Evolutionary conservation across 2,797 vertebrate genomes (phyloP).

Genomic region (Moxostoma hubbsi): DNA sequence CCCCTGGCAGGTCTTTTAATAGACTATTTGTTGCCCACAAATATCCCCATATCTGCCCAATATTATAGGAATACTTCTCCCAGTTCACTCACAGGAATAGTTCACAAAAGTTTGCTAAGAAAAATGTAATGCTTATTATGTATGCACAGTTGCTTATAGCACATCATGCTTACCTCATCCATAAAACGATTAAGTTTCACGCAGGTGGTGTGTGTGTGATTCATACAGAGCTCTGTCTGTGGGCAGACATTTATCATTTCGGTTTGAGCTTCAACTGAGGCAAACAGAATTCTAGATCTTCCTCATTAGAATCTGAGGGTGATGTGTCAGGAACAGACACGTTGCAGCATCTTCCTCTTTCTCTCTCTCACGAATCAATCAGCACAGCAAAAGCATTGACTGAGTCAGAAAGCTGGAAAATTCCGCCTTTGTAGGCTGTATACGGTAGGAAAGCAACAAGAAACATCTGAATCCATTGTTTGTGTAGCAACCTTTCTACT

Average conservation of each 20-base stretch:
- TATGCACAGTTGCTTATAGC: constrained; percentile 17
- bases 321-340: constrained; percentile 39
- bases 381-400: no score
- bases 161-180: constrained; percentile 31
- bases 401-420: no score
- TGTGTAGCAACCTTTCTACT: no score
- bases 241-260: constrained; percentile 35
- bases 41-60: constrained; percentile 1
- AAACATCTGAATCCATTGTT: no score
- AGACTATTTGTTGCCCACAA: constrained; percentile 16
- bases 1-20: constrained; percentile 13
- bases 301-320: constrained; percentile 37
- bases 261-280: constrained; percentile 12
- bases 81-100: no score
- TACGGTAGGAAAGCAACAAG: no score
- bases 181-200: constrained; percentile 36
- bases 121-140: constrained; percentile 11
- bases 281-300: constrained; percentile 33
- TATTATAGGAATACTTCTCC: background rate
- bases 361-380: no score
- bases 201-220: constrained; percentile 43
- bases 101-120: background rate
- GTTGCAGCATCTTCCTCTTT: constrained; percentile 14
- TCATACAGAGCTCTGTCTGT: constrained; percentile 49
- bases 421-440: no score